phyloP scores from a whole-genome alignment of 2,797 vertebrate species.

The Mus minutoides region DNA sequence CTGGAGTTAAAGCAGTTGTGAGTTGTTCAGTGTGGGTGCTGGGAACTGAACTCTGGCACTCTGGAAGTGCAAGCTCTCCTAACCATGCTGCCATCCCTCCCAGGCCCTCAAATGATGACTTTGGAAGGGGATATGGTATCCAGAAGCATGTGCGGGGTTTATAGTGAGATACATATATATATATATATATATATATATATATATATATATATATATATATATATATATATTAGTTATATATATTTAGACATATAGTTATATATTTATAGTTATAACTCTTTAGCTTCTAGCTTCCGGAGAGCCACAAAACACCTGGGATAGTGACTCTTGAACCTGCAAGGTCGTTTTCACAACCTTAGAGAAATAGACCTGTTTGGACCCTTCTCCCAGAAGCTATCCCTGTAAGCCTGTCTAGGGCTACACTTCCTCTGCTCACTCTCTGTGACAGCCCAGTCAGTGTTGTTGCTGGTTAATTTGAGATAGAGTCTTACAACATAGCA shows the following conservation, averaged over 20 bases:
- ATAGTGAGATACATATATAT: neutral
- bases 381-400: neutral
- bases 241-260: no score
- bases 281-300: slow-evolving; percentile 47
- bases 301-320: neutral
- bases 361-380: neutral
- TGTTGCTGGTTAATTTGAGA: neutral
- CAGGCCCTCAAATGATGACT: neutral
- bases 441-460: neutral
- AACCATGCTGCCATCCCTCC: no score
- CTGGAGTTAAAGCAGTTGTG: neutral
- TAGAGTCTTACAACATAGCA: neutral
- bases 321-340: slow-evolving; percentile 12
- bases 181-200: no score
- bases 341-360: neutral
- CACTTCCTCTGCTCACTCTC: neutral
- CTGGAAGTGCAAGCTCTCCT: neutral
- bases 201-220: no score
- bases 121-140: slow-evolving; percentile 53
- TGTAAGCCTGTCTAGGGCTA: neutral
- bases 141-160: slow-evolving; percentile 21
- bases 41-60: neutral
- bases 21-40: neutral
- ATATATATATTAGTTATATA: no score
- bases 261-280: neutral